A percentile compares a stretch with the other conserved stretches of the same genome.
phyloP scores from a whole-genome alignment of 2,113 vertebrate species.

The Chaenocephalus aceratus region DNA sequence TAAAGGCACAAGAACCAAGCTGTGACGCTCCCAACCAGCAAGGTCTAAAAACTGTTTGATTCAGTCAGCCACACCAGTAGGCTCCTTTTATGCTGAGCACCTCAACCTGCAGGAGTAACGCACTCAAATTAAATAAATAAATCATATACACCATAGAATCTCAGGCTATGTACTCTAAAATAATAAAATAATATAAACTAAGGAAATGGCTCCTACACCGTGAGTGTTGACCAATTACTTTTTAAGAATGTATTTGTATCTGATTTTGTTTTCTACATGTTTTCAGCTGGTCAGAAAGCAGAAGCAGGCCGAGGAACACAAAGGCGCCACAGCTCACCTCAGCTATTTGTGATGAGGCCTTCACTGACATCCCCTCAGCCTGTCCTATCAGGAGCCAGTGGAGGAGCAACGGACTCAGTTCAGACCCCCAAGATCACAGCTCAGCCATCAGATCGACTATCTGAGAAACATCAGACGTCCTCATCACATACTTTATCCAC shows the following conservation, averaged over 20 bases:
- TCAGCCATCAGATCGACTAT: slow-evolving; percentile 21
- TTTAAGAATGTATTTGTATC: background rate
- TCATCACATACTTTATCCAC: slow-evolving; percentile 24
- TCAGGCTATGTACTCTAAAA: too few relatives aligned
- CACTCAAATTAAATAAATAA: too few relatives aligned
- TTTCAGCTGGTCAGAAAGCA: slow-evolving; percentile 87
- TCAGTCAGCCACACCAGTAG: too few relatives aligned
- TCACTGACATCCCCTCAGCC: slow-evolving; percentile 81
- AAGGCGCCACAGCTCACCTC: slow-evolving; percentile 60
- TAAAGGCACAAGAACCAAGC: too few relatives aligned
- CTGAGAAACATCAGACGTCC: slow-evolving; percentile 44
- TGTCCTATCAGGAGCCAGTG: slow-evolving; percentile 62
- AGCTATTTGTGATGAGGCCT: slow-evolving; percentile 51
- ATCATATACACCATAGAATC: too few relatives aligned
- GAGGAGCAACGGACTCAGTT: slow-evolving; percentile 34
- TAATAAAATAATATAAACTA: too few relatives aligned
- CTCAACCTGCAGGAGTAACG: too few relatives aligned
- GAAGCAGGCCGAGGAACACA: slow-evolving; percentile 74
- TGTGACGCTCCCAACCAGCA: too few relatives aligned
- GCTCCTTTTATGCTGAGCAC: too few relatives aligned
- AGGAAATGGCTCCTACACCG: too few relatives aligned
- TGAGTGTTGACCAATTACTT: background rate
- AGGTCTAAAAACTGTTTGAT: too few relatives aligned
- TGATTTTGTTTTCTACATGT: slow-evolving; percentile 17
- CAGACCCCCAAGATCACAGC: slow-evolving; percentile 12